These are phyloP conservation scores for Ceratosolen solmsi DNA, from an alignment of 1,140 invertebrate genomes.

Conservation along the genomic window DNA sequence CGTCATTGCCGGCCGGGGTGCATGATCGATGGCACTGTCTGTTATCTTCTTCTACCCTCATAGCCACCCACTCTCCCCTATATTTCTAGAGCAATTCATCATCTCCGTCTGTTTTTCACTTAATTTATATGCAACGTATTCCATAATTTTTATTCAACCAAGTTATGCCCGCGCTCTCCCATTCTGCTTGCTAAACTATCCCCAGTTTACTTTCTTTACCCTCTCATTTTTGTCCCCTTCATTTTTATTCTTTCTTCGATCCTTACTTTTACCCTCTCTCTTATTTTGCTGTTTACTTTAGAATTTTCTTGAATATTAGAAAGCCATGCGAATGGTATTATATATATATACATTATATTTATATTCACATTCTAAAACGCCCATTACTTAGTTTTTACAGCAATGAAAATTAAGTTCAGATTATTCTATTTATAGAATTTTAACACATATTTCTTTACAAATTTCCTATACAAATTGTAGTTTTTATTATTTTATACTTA, in stretches of 20 bases:
- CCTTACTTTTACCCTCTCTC: not conserved
- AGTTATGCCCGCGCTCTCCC: constrained; percentile 18
- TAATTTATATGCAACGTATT: constrained; percentile 75
- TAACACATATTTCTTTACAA: too few relatives aligned
- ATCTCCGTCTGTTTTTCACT: constrained; percentile 74
- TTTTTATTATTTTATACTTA: too few relatives aligned
- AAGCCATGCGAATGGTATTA: too few relatives aligned
- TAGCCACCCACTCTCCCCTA: constrained; percentile 56
- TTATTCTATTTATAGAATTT: too few relatives aligned
- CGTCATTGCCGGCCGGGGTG: constrained; percentile 68
- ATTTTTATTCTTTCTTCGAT: constrained; percentile 10
- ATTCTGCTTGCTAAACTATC: not conserved
- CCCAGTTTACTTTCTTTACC: constrained; percentile 14
- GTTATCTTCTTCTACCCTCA: constrained; percentile 65
- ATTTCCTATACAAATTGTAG: too few relatives aligned
- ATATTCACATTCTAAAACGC: too few relatives aligned
- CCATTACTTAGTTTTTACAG: too few relatives aligned
- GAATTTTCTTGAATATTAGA: too few relatives aligned
- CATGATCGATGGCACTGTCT: constrained; percentile 71
- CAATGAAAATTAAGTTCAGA: too few relatives aligned
- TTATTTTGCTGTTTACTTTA: constrained; percentile 2
- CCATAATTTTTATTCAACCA: constrained; percentile 73
- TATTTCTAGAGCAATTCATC: constrained; percentile 68
- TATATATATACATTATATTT: too few relatives aligned
- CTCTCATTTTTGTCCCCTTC: constrained; percentile 8